Base-by-base conservation (phyloP, 23 tunicate species). In the Ascidia mentula region DNA sequence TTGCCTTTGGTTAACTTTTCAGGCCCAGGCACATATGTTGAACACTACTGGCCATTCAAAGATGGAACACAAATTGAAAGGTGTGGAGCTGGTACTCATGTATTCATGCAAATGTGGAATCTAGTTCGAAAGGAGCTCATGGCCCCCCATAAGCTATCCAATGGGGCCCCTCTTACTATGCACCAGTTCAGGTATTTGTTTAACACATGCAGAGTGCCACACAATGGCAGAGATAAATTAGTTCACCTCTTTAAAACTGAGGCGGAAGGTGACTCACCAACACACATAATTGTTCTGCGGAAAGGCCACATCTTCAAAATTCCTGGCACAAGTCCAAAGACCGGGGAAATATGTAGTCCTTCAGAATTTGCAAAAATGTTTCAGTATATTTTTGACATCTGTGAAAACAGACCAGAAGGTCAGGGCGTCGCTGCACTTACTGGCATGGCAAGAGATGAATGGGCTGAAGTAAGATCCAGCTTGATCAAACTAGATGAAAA, bases 21-120 rank as follows among this genome's bases (percentile, higher is more conserved):
- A 37, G 98, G 98, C 31, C 93, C 98, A 45, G 89, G 85, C 0
- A 86, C 89, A n/a, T 93, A 87, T 72, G 78, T 80, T 45, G 91
- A 93, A 34, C 46, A 77, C 39, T 70, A 59, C 20, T 93, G 98
- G 98, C 89, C 93, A 15, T 59, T 84, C 0, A 69, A 93, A 60
- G 83, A 79, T 34, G 89, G 86, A 20, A 83, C 87, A 0, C 98
- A 87, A 60, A 46, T 92, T 18, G 89, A 87, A 59, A 36, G 98
- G 24, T 37, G 76, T 32, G 86, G 94, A 0, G 46, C 84, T n/a
- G 77, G 73, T 30, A 69, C 37, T 35, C 69, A 88, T 38, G 18
- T 37, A 13, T 37, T 84, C 18, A 53, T 80, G 77, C 84, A 82
- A 72, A 79, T 93, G 72, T 93, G 98, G 97, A 32, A 78, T 26